These are phyloP conservation scores for Eonycteris spelaea DNA, from an alignment of 2,113 vertebrate species.

Conservation along the genomic window DNA sequence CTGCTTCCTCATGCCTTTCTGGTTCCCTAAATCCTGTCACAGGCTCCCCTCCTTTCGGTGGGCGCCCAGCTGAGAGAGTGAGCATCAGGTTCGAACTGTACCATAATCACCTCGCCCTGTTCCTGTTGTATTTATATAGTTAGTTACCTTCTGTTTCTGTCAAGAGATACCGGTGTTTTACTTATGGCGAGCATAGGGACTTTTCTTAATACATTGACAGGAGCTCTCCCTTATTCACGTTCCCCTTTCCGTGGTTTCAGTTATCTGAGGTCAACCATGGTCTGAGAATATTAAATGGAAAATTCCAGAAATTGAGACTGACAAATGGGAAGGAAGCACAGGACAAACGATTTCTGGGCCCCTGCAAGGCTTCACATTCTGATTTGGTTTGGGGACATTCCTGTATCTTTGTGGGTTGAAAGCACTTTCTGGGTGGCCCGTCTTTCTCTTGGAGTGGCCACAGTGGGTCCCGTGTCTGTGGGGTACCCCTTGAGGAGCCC, in stretches of 20 bases:
- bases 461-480: neutral
- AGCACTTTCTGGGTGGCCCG: neutral
- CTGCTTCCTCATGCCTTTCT: neutral
- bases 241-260: too few relatives aligned
- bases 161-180: neutral
- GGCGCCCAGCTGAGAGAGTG: neutral
- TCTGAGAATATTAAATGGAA: neutral
- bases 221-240: neutral
- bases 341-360: neutral
- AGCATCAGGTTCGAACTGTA: neutral
- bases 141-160: conserved; percentile 16
- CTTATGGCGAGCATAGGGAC: neutral
- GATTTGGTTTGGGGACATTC: neutral
- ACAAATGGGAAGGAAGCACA: neutral
- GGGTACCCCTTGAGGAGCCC: neutral
- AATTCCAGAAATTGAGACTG: neutral
- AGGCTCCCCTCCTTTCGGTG: neutral
- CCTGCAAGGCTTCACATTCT: neutral
- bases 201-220: neutral
- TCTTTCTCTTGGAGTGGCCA: neutral
- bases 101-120: neutral
- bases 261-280: neutral
- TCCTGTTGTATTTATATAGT: neutral
- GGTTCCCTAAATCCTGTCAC: neutral
- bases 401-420: neutral